Evolutionary conservation across 2,888 invertebrate genomes (phyloP), one percentile per base, ranked within the genome.

Genomic region (Ethmia dodecea): DNA sequence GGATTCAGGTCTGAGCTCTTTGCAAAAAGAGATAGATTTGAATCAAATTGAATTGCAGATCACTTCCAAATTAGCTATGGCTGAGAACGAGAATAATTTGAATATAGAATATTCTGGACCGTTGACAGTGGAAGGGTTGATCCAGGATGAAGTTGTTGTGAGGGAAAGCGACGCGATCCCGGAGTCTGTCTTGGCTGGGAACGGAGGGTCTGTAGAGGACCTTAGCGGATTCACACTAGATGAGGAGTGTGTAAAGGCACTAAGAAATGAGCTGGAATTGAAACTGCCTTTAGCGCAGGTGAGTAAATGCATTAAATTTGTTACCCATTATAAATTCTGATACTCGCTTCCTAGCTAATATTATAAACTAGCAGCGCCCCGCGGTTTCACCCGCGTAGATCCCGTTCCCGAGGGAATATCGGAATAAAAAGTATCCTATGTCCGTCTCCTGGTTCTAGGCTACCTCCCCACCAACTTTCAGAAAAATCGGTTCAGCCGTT

Each of bases 281-380:
- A 93, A 93, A 65, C 75, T 93, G 45, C 92, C 93, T 6, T 84
- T 90, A 38, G 91, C 91, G 29, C 91, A 91, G 74, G 89, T 89
- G 50, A 66, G 61, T n/a, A n/a, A n/a, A n/a, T n/a, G n/a, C n/a
- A n/a, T n/a, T n/a, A n/a, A n/a, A n/a, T n/a, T n/a, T n/a, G n/a
- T n/a, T n/a, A n/a, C n/a, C n/a, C n/a, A n/a, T n/a, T n/a, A n/a
- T n/a, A n/a, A n/a, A n/a, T n/a, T n/a, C n/a, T n/a, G n/a, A n/a
- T n/a, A n/a, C n/a, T n/a, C n/a, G n/a, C n/a, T 52, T n/a, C 12
- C 15, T 12, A 18, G n/a, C 20, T 20, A 20, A 3, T 20, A n/a
- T 22, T 22, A 22, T n/a, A 22, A 22, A 18, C 18, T 18, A 18
- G 18, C 3, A 6, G 3, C 6, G 3, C 3, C 18, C 18, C 6